phyloP scores from a whole-genome alignment of 2,888 invertebrate genomes.

The Acronicta leporina region DNA sequence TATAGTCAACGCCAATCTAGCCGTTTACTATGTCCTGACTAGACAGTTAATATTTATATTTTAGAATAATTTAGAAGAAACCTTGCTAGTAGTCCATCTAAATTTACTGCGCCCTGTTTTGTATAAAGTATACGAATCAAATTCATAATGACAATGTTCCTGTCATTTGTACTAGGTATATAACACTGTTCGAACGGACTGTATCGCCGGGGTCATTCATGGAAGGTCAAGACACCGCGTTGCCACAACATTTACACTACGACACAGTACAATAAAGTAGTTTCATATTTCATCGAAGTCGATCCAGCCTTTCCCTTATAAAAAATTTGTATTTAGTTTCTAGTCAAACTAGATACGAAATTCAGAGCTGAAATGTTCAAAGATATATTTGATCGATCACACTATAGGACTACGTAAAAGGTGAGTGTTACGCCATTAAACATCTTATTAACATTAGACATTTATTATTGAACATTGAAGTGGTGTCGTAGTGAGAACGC shows the following conservation, averaged over 20 bases:
- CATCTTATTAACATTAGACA: constrained; percentile 35
- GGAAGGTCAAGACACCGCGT: not conserved
- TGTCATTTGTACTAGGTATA: not conserved
- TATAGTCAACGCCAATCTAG: too few relatives aligned
- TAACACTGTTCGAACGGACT: constrained; percentile 3
- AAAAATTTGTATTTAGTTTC: not conserved
- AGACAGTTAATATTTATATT: not conserved
- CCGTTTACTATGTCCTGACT: too few relatives aligned
- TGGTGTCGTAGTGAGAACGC: constrained; percentile 28
- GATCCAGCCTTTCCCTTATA: too few relatives aligned
- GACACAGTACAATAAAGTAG: constrained; percentile 18
- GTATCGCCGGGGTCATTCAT: constrained; percentile 13
- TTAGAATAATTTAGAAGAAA: not conserved
- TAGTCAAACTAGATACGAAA: not conserved
- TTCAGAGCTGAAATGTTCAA: not conserved
- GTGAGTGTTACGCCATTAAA: constrained; percentile 30
- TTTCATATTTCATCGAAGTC: too few relatives aligned
- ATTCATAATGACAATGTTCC: constrained; percentile 11
- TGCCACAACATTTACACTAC: constrained; percentile 23
- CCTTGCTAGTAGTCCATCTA: not conserved
- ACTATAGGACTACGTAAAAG: constrained; percentile 2
- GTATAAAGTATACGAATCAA: constrained; percentile 12
- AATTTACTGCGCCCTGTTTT: constrained; percentile 2
- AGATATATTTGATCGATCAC: not conserved
- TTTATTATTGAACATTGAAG: constrained; percentile 36